A percentile compares a stretch with the other conserved stretches of the same genome.
Evolutionary conservation across 37 sponge, comb jelly and placozoan genomes (phyloP).

Genomic region (Theonella swinhoei): DNA sequence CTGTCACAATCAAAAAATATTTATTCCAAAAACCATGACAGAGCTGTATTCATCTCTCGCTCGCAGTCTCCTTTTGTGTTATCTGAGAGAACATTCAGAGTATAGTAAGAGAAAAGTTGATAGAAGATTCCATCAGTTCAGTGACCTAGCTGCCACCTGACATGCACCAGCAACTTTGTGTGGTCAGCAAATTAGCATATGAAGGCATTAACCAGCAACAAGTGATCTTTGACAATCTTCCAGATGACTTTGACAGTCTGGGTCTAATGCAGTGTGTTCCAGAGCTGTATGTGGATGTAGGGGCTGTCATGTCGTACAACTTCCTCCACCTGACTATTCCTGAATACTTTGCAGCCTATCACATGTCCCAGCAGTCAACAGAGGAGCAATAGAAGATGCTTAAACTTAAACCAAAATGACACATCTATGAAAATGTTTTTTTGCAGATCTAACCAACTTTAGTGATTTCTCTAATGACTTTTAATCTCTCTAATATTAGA

Average conservation of each 20-base stretch:
- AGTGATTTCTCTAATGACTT: too few species aligned
- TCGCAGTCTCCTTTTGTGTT: background rate
- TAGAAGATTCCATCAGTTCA: background rate
- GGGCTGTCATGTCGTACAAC: conserved; percentile 8
- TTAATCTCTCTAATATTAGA: too few species aligned
- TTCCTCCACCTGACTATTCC: conserved; percentile 17
- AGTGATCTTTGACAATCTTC: too few species aligned
- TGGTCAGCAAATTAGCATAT: background rate
- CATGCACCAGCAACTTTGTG: background rate
- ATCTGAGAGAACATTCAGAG: background rate
- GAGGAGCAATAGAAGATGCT: background rate
- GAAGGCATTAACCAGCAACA: too few species aligned
- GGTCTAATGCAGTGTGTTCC: too few species aligned
- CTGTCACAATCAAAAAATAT: background rate
- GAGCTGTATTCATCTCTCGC: too few species aligned
- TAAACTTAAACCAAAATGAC: background rate
- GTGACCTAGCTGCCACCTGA: background rate
- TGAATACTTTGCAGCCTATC: conserved; percentile 11
- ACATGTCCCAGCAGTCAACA: background rate
- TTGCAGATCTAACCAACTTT: too few species aligned
- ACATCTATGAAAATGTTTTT: background rate
- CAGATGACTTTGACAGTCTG: too few species aligned
- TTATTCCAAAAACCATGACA: too few species aligned
- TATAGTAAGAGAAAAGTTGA: background rate
- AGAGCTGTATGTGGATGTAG: background rate